phyloP scores from a whole-genome alignment of 2,797 vertebrate species.

The Gadopsis marmoratus region DNA sequence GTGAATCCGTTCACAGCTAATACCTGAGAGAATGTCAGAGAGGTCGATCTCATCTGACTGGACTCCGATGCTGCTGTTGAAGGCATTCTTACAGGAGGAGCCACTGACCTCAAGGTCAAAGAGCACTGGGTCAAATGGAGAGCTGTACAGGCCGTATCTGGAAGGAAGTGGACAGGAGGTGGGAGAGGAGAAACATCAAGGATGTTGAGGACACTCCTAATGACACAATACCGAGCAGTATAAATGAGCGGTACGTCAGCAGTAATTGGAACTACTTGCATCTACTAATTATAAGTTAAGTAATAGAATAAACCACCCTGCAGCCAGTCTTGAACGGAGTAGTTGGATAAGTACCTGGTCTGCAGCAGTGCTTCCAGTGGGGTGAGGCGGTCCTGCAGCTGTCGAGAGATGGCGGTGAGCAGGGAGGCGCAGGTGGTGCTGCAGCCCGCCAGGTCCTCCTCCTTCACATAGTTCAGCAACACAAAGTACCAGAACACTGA shows the following conservation, averaged over 20 bases:
- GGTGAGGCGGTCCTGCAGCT: slow-evolving; percentile 96
- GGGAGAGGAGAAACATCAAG: neutral
- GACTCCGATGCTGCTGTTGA: slow-evolving; percentile 94
- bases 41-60: slow-evolving; percentile 99
- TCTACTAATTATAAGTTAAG: neutral
- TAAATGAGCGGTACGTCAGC: neutral
- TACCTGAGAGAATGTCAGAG: slow-evolving; percentile 98
- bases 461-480: slow-evolving; percentile 97
- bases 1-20: neutral
- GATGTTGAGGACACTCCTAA: neutral
- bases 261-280: neutral
- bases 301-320: neutral
- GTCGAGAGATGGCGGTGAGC: slow-evolving; percentile 94
- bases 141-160: slow-evolving; percentile 98
- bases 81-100: slow-evolving; percentile 97
- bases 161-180: neutral
- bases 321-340: neutral
- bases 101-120: slow-evolving; percentile 99
- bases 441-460: slow-evolving; percentile 96
- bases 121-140: slow-evolving; percentile 98
- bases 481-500: slow-evolving; percentile 99
- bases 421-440: slow-evolving; percentile 95
- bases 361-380: slow-evolving; percentile 97
- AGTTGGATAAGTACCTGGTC: slow-evolving; percentile 87
- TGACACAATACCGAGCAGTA: neutral